phyloP scores from a whole-genome alignment of 2,113 vertebrate genomes.

The Zosterops lateralis region DNA sequence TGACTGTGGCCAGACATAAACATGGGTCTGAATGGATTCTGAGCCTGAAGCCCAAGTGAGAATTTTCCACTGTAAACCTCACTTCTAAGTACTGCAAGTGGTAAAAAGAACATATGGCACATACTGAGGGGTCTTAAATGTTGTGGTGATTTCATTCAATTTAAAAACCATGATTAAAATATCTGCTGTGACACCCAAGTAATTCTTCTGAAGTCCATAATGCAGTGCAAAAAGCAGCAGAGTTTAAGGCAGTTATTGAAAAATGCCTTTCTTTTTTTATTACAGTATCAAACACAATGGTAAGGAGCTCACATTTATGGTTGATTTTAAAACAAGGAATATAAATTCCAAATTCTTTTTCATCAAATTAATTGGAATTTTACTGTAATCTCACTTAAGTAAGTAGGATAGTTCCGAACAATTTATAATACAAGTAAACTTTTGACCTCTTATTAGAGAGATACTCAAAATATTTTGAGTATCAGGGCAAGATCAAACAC shows the following conservation, averaged over 20 bases:
- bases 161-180: not conserved
- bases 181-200: not conserved
- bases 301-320: not conserved
- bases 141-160: not conserved
- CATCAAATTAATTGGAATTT: not conserved
- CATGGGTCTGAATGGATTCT: not conserved
- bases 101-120: not conserved
- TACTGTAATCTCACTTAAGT: not conserved
- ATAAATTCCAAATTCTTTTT: not conserved
- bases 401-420: not conserved
- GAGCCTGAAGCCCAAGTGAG: not conserved
- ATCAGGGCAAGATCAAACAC: not conserved
- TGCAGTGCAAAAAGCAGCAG: not conserved
- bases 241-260: not conserved
- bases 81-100: not conserved
- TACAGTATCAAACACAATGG: not conserved
- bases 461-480: not conserved
- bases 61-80: not conserved
- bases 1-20: not conserved
- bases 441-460: not conserved
- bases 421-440: not conserved
- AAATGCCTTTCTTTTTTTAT: not conserved
- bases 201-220: not conserved
- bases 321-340: not conserved
- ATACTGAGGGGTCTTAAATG: not conserved